Conservation (phyloP, 2,797 vertebrate species). For the Sparus aurata region DNA sequence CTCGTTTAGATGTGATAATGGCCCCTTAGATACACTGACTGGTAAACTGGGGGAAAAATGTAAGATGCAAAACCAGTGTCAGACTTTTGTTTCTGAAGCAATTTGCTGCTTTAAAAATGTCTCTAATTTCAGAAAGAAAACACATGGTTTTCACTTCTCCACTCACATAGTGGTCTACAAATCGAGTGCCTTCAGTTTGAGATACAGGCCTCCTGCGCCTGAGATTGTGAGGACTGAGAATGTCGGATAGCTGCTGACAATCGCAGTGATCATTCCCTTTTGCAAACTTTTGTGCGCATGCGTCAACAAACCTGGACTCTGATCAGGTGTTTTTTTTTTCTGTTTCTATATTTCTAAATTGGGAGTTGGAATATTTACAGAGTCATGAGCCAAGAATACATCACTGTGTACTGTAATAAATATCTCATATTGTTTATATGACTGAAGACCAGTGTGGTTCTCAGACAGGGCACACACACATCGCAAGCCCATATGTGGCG, state of each 20-base stretch:
- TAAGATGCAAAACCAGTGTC: not conserved
- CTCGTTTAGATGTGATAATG: conserved; percentile 22
- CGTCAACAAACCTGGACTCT: conserved; percentile 12
- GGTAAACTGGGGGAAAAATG: not conserved
- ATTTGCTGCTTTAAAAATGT: conserved; percentile 18
- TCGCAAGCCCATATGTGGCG: conserved; percentile 35
- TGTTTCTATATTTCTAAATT: conserved; percentile 39
- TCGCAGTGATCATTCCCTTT: conserved; percentile 56
- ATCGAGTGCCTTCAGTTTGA: conserved; percentile 71
- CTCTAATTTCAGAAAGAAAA: not conserved
- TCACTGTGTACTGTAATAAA: conserved; percentile 31
- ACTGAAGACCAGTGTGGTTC: conserved; percentile 4
- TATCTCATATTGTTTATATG: not conserved
- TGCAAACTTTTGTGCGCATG: conserved; percentile 6
- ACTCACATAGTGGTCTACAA: conserved; percentile 29
- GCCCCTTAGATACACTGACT: conserved; percentile 8
- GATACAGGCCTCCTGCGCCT: conserved; percentile 3
- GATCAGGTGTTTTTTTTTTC: not conserved
- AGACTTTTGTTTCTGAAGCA: not conserved
- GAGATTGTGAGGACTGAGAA: conserved; percentile 30
- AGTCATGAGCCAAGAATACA: conserved; percentile 36
- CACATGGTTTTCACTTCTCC: not conserved
- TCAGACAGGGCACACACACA: conserved; percentile 8
- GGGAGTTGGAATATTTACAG: conserved; percentile 26
- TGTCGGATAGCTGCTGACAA: conserved; percentile 53